These are phyloP conservation scores for Liparis tanakae DNA, from an alignment of 2,797 vertebrate species.

Conservation along the genomic window DNA sequence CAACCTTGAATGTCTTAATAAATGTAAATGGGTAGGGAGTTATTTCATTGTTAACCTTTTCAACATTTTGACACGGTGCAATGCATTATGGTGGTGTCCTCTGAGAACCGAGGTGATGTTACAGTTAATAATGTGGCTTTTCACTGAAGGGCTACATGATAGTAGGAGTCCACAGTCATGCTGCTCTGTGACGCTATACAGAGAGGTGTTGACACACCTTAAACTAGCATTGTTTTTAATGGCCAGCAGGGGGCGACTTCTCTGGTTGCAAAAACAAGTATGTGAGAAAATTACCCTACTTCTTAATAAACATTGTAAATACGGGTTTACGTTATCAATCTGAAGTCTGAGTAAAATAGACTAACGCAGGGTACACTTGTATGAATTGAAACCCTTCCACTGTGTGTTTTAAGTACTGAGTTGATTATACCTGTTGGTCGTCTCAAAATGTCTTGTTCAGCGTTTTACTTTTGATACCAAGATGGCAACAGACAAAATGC, in stretches of 20 bases:
- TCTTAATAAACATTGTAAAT: background rate
- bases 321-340: background rate
- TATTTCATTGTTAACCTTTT: slow-evolving; percentile 17
- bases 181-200: background rate
- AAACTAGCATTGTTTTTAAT: background rate
- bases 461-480: background rate
- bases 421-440: background rate
- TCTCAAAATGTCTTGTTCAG: background rate
- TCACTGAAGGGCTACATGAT: background rate
- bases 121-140: background rate
- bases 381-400: background rate
- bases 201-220: background rate
- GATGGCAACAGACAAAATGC: background rate
- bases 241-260: background rate
- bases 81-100: background rate
- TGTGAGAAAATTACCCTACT: background rate
- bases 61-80: slow-evolving; percentile 12
- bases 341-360: background rate
- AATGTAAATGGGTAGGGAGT: background rate
- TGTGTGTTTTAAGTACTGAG: background rate
- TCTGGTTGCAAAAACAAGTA: background rate
- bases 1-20: slow-evolving; percentile 4
- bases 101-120: background rate
- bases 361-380: background rate
- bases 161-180: background rate